Conservation (phyloP, 1,140 invertebrate genomes). For the Alviniconcha marisindica region DNA sequence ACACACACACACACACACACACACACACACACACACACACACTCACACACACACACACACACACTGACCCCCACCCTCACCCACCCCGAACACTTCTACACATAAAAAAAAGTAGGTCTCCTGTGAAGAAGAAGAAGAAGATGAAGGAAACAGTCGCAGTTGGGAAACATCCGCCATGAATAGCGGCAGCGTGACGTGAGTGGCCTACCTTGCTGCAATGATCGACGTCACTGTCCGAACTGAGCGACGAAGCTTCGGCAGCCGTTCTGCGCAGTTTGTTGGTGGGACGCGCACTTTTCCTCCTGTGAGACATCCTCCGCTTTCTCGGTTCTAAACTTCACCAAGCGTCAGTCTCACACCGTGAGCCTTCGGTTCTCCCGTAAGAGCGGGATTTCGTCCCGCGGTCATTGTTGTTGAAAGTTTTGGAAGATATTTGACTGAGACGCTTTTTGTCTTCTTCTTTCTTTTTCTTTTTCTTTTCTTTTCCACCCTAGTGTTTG, state of each 20-base stretch:
- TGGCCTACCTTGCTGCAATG: neutral
- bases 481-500: too few relatives aligned
- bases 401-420: too few relatives aligned
- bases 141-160: neutral
- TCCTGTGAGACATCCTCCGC: slow-evolving; percentile 49
- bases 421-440: too few relatives aligned
- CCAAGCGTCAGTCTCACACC: neutral
- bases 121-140: too few relatives aligned
- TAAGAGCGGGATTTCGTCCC: too few relatives aligned
- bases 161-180: neutral
- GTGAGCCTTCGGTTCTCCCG: too few relatives aligned
- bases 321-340: neutral
- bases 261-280: slow-evolving; percentile 46
- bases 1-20: neutral
- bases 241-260: slow-evolving; percentile 37
- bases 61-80: too few relatives aligned
- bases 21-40: slow-evolving; percentile 23
- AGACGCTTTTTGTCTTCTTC: too few relatives aligned
- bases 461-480: too few relatives aligned
- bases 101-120: too few relatives aligned
- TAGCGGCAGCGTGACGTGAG: neutral
- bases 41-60: slow-evolving; percentile 37
- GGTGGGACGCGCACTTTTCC: slow-evolving; percentile 56
- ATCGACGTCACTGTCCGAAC: slow-evolving; percentile 32
- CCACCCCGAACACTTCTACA: too few relatives aligned